Conservation (phyloP, 2,888 invertebrate genomes). For the Pristionchus arcanus region DNA sequence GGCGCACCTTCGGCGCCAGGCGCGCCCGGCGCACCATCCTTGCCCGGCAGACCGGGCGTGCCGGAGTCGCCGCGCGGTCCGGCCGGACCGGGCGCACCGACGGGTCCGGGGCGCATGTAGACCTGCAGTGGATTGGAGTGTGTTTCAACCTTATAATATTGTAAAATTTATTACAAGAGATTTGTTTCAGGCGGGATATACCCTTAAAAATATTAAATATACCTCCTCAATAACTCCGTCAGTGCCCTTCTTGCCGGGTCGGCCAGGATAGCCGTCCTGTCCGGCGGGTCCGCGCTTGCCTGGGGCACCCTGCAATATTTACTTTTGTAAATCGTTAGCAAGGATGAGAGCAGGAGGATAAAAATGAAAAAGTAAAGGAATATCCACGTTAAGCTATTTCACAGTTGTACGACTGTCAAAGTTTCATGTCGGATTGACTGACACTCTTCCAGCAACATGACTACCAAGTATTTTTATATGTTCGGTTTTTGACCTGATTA, state of each 20-base stretch:
- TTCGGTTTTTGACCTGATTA: too few relatives aligned
- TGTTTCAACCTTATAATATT: background rate
- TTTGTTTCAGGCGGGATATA: too few relatives aligned
- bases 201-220: too few relatives aligned
- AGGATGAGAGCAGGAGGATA: too few relatives aligned
- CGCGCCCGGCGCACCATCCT: conserved; percentile 33
- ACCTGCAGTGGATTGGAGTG: background rate
- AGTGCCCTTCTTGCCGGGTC: conserved; percentile 43
- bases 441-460: too few relatives aligned
- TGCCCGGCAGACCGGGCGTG: conserved; percentile 41
- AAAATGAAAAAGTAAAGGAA: too few relatives aligned
- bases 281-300: conserved; percentile 38
- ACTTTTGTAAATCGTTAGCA: too few relatives aligned
- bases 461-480: too few relatives aligned
- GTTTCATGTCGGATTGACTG: too few relatives aligned
- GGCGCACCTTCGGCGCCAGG: background rate
- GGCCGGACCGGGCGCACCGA: conserved; percentile 58
- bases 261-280: conserved; percentile 52
- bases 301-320: background rate
- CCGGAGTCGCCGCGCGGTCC: conserved; percentile 51
- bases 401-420: too few relatives aligned
- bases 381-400: too few relatives aligned
- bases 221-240: conserved; percentile 48
- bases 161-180: too few relatives aligned
- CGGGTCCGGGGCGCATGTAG: conserved; percentile 8